Base-by-base conservation (phyloP, 2,113 vertebrate genomes). In the Agelaius tricolor region DNA sequence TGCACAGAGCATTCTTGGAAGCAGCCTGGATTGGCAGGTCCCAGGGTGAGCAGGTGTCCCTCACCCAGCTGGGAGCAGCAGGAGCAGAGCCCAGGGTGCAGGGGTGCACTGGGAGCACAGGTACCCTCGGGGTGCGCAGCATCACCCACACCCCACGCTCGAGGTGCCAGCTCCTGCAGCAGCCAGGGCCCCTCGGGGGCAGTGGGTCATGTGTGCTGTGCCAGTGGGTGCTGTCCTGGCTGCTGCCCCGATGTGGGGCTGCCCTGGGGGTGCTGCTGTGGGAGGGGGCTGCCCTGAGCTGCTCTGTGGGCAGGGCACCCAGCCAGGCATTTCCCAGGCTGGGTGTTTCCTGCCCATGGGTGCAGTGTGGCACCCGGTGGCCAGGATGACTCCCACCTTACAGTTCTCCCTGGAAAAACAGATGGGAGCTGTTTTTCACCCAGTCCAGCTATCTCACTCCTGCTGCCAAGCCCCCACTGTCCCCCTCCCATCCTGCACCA, bases 131-230 rank as follows among this genome's bases (percentile, higher is more conserved):
- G 24, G 4, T n/a, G 33, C 5, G 4, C 0, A 2, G n/a, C 55
- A 71, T 44, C 11, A 1, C 80, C 31, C 0, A 1, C n/a, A 54
- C 7, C 31, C 43, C 33, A 8, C 0, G 2, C 31, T 37, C 37
- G 37, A 37, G 37, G 37, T 37, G 37, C 37, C 37, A 37, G 37
- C 37, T 47, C 0, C 0, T n/a, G 61, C 30, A 27, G 23, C 65
- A 74, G 66, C 23, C 39, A 41, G 39, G 90, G 23, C 20, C 37
- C 74, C 62, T 27, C 1, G 0, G 51, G 46, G 30, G 2, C 26
- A 0, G 1, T 12, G 80, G 52, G 62, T 44, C 5, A 6, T 0
- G 1, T 5, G 3, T 13, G 33, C 57, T 37, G 37, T 39, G 37
- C 78, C 5, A 1, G 41, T 0, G 2, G 35, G 30, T 49, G 46